Percentiles rank a stretch among this genome's conserved stretches.
These are phyloP conservation scores for Phalacrocorax pelagicus DNA, from an alignment of 2,113 vertebrate species.

Conservation along the genomic window DNA sequence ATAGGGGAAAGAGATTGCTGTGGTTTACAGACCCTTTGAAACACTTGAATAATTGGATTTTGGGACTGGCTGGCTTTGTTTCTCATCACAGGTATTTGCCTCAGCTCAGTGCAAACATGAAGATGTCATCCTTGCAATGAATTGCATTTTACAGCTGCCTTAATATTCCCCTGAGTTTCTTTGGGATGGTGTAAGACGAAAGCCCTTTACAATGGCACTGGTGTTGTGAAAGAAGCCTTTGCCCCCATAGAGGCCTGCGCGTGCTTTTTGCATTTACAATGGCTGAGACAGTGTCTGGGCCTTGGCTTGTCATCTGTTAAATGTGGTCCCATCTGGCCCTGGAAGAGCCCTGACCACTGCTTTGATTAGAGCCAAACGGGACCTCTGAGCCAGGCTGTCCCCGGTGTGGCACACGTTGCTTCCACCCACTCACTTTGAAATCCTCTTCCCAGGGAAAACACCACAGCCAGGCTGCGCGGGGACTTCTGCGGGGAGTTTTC, in stretches of 20 bases:
- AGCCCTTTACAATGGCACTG: not conserved
- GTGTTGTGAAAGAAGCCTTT: not conserved
- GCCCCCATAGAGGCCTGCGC: not conserved
- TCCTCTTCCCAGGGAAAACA: not conserved
- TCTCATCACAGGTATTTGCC: not conserved
- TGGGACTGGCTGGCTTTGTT: not conserved
- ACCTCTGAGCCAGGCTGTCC: not conserved
- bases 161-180: not conserved
- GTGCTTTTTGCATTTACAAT: not conserved
- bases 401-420: accelerated
- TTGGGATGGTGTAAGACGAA: not conserved
- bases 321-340: not conserved
- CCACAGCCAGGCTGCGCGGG: not conserved
- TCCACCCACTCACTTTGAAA: not conserved
- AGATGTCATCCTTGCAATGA: not conserved
- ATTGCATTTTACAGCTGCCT: not conserved
- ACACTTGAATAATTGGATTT: not conserved
- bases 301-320: not conserved
- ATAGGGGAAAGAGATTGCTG: not conserved
- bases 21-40: not conserved
- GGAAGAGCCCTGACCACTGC: not conserved
- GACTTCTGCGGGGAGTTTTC: not conserved
- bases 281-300: not conserved
- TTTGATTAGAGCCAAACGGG: not conserved
- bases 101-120: not conserved